Base-by-base conservation (phyloP, 2,797 vertebrate genomes). In the Sebastes hubbsi region DNA sequence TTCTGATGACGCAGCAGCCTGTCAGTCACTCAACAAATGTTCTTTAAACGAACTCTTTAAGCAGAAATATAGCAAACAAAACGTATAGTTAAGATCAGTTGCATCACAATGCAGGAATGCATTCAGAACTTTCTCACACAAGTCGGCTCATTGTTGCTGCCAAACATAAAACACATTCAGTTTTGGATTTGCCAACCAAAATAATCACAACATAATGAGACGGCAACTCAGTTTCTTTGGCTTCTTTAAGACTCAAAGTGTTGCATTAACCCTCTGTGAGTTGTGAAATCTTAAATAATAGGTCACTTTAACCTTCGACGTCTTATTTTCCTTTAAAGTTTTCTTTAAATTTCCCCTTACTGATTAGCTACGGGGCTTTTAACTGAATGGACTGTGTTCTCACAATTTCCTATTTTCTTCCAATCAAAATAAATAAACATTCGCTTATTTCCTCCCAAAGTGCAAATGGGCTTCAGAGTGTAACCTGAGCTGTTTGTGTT, bases 361-460 rank as follows among this genome's bases (percentile, higher is more conserved):
- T n/a, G 80, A 85, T 87, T 78, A 75, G 56, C 67, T 49, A 12
- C 11, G 56, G 14, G 30, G 36, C 46, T 68, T 49, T 49, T 16
- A 16, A 76, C 64, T 87, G 77, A 84, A 24, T 30, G 63, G 34
- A 27, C 77, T 24, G 77, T 78, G 77, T 61, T 71, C 72, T 72
- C 34, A 86, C 87, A 90, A 82, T 90, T 88, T 93, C 88, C 82
- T 73, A 71, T 67, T 87, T 88, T 85, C 65, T 72, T 65, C 42
- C 30, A 49, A 4, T 84, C 11, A 90, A 91, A 92, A 94, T 87
- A 92, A 91, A 93, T 91, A 91, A 90, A 91, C 80, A 72, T 58
- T 34, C 0, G 18, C 68, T 73, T 65, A 91, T 90, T 92, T 93
- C 84, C 89, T 88, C 66, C 78, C n/a, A 7, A n/a, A 72, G 66